Percentiles rank a stretch among this genome's conserved stretches.
phyloP scores from a whole-genome alignment of 2,797 vertebrate species.

The Triplophysa yarkandensis region DNA sequence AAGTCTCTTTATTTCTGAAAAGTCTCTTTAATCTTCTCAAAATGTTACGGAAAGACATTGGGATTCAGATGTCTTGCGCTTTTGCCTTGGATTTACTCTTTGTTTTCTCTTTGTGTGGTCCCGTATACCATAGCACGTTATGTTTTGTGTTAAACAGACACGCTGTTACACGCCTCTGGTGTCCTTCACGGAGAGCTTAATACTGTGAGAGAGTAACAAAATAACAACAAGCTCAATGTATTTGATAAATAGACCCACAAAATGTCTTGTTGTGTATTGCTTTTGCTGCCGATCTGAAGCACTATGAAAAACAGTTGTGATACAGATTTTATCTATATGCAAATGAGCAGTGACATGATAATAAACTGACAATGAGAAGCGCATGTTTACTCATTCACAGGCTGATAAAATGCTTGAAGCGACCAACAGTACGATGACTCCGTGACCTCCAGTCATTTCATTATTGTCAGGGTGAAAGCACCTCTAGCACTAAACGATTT shows the following conservation, averaged over 20 bases:
- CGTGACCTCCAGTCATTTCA: neutral
- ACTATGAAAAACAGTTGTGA: neutral
- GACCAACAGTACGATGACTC: neutral
- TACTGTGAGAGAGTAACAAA: neutral
- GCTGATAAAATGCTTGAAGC: neutral
- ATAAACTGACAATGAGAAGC: neutral
- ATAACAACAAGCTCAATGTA: neutral
- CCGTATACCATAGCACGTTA: neutral
- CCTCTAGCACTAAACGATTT: conserved; percentile 16
- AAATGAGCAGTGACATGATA: neutral
- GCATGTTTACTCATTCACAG: neutral
- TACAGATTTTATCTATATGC: neutral
- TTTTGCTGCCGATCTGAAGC: neutral
- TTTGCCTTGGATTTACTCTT: neutral
- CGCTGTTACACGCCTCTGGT: neutral
- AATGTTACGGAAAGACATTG: conserved; percentile 6
- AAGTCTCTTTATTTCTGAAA: too few relatives aligned
- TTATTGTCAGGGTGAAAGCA: neutral
- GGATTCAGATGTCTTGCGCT: neutral
- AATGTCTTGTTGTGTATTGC: neutral
- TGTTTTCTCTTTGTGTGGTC: neutral
- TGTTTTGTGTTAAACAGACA: neutral
- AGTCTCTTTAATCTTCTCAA: conserved; percentile 17
- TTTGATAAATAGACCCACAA: neutral
- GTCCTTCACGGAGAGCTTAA: neutral